Evolutionary conservation across 1,140 invertebrate genomes (phyloP), one percentile per base, ranked within the genome.

Genomic region (Trichogramma pretiosum): DNA sequence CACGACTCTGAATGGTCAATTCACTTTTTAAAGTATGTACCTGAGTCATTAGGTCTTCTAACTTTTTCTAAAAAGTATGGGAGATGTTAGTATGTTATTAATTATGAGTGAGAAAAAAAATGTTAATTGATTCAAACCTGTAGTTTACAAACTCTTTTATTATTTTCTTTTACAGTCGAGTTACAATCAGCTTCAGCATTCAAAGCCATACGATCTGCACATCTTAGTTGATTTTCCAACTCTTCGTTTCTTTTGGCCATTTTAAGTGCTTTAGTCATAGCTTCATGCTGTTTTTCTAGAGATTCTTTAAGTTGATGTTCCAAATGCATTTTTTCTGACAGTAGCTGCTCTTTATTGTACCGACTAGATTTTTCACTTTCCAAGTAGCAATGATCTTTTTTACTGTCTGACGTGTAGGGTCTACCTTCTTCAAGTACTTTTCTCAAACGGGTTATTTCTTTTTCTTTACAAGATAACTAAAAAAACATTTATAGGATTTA

Each of bases 201-300:
- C 54, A 83, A 66, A 18, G 81, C 81, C 55, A 83, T 74, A 52
- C 74, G 66, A 63, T 84, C 82, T 44, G 82, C 77, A 58, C 81
- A 79, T 59, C 74, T 73, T 43, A 84, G 56, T 67, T 83, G 80
- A 57, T 79, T 77, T 67, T 83, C 77, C 19, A 84, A 60, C 42
- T 66, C 60, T 61, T 77, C 77, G 57, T 84, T 84, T 59, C 79
- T 72, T 56, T 84, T 77, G 16, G 81, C 81, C 53, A 84, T 71
- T 62, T 74, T 74, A 36, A 84, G 63, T 22, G 82, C 82, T 58
- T 80, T 66, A 17, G 77, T 64, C 82, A 84, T 84, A 11, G 82
- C 83, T 62, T 84, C 82, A 63, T 84, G 83, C 62, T 84, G 82
- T 57, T 82, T 83, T 48, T 74, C 70, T 46, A 83, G 56, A 22